A percentile compares a stretch with the other conserved stretches of the same genome.
Conservation (phyloP, 2,113 vertebrate species). For the Microcebus ravelobensis region DNA sequence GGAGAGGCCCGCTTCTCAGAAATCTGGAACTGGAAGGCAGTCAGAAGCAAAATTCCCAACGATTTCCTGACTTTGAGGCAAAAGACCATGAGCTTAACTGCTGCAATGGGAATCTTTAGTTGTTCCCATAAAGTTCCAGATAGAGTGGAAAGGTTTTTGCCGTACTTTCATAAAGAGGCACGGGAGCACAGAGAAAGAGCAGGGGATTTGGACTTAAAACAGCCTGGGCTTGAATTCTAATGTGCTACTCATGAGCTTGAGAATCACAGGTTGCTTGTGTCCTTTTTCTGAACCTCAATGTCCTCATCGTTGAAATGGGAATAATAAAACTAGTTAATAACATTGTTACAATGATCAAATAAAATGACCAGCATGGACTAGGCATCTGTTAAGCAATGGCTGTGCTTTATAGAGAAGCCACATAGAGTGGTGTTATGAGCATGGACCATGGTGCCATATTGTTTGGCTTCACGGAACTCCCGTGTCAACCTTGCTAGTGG, state of each 20-base stretch:
- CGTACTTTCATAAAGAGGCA: neutral
- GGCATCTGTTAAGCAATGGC: rapidly evolving
- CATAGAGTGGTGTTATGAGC: rapidly evolving
- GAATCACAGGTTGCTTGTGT: rapidly evolving
- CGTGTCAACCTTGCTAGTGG: rapidly evolving
- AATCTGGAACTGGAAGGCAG: neutral
- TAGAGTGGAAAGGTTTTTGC: neutral
- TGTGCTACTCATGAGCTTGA: neutral
- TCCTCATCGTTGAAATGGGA: rapidly evolving
- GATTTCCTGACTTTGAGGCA: neutral
- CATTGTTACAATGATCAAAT: neutral
- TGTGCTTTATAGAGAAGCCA: too few relatives aligned
- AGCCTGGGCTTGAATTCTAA: neutral
- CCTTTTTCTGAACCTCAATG: neutral
- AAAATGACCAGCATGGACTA: neutral
- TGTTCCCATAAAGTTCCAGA: neutral
- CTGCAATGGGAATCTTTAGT: neutral
- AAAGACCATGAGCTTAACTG: neutral
- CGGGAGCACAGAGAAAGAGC: neutral
- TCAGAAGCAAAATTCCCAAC: neutral
- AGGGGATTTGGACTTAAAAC: neutral
- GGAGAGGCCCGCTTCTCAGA: neutral
- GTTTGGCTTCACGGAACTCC: rapidly evolving
- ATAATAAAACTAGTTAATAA: neutral
- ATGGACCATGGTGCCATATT: rapidly evolving